A percentile compares a stretch with the other conserved stretches of the same genome.
phyloP scores from a whole-genome alignment of 2,113 vertebrate genomes.

The Aegithalos caudatus region DNA sequence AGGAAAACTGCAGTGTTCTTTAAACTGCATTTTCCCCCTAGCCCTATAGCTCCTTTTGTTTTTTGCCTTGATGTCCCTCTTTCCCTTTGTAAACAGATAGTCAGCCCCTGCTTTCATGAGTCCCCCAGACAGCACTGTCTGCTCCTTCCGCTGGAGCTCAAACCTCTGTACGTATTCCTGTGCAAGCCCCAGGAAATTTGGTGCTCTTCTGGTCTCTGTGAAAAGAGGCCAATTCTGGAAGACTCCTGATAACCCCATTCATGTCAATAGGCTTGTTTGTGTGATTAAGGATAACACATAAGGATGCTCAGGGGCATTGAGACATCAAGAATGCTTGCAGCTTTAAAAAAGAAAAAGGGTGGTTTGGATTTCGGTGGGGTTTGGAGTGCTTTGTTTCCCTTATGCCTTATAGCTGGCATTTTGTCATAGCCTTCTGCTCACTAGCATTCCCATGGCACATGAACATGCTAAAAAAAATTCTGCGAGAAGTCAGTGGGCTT shows the following conservation, averaged over 20 bases:
- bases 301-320: background rate
- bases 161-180: background rate
- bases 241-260: background rate
- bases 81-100: background rate
- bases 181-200: background rate
- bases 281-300: background rate
- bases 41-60: background rate
- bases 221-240: background rate
- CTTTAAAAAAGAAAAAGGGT: background rate
- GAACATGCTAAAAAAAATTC: background rate
- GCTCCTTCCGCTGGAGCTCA: background rate
- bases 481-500: conserved; percentile 47
- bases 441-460: conserved; percentile 8
- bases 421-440: conserved; percentile 32
- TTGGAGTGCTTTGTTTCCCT: background rate
- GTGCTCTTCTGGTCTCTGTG: background rate
- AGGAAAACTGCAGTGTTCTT: background rate
- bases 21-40: background rate
- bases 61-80: background rate
- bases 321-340: background rate
- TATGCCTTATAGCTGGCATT: conserved; percentile 24
- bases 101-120: background rate
- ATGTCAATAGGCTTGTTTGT: background rate
- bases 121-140: background rate
- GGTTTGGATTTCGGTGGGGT: background rate